These are phyloP conservation scores for Plestiodon gilberti DNA, from an alignment of 2,113 vertebrate genomes.

Conservation along the genomic window DNA sequence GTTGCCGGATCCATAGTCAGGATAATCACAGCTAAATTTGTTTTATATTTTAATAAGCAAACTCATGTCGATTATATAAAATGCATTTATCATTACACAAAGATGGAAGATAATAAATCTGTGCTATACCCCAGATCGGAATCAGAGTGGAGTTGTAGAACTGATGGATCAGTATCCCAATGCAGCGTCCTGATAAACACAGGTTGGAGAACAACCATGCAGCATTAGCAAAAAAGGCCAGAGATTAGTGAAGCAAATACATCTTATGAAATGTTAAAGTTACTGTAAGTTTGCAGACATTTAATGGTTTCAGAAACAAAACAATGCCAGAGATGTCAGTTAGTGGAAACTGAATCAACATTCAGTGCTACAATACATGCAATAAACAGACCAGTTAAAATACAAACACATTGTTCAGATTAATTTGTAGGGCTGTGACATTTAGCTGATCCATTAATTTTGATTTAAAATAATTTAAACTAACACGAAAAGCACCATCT, in stretches of 20 bases:
- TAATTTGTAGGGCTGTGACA: constrained; percentile 45
- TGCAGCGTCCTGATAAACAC: constrained; percentile 94
- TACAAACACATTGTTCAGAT: constrained; percentile 56
- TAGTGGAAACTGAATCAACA: constrained; percentile 65
- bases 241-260: constrained; percentile 84
- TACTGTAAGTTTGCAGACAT: constrained; percentile 67
- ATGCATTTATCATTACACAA: constrained; percentile 67
- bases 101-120: constrained; percentile 90
- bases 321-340: constrained; percentile 56
- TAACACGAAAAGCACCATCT: not conserved
- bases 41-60: constrained; percentile 50
- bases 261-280: constrained; percentile 72
- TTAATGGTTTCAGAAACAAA: constrained; percentile 64
- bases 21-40: constrained; percentile 9
- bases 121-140: constrained; percentile 99
- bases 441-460: not conserved
- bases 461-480: not conserved
- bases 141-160: constrained; percentile 99
- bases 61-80: not conserved
- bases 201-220: constrained; percentile 92
- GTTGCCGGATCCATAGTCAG: too few relatives aligned
- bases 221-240: constrained; percentile 92
- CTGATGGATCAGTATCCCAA: constrained; percentile 99
- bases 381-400: constrained; percentile 67
- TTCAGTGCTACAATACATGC: constrained; percentile 63